Evolutionary conservation across 2,888 invertebrate species (phyloP).

Genomic region (Apamea monoglypha): DNA sequence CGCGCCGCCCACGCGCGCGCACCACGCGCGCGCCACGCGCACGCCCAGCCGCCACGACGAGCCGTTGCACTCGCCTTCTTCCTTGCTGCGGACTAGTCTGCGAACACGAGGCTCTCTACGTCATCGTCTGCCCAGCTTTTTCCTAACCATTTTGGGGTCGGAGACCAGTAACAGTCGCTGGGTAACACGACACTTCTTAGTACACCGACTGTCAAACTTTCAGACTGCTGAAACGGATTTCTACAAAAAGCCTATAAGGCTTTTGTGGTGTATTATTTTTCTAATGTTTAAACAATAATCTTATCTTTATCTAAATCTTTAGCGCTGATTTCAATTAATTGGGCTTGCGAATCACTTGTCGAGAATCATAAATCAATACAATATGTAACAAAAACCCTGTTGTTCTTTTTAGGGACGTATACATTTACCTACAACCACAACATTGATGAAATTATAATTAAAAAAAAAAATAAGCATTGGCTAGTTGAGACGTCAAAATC

Average conservation of each 20-base stretch:
- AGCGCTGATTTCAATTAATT: neutral
- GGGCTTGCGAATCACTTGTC: neutral
- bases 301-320: neutral
- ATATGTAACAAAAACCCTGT: too few species aligned
- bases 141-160: too few species aligned
- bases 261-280: too few species aligned
- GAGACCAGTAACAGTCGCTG: neutral
- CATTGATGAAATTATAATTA: too few species aligned
- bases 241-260: neutral
- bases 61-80: constrained; percentile 39
- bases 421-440: too few species aligned
- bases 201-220: neutral
- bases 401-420: too few species aligned
- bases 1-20: constrained; percentile 78
- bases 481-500: too few species aligned
- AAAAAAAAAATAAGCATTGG: too few species aligned
- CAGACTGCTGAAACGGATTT: neutral
- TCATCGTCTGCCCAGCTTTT: neutral
- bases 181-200: neutral
- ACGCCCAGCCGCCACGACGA: constrained; percentile 59
- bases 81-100: constrained; percentile 65
- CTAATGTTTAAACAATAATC: neutral
- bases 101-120: fast-evolving
- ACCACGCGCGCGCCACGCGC: constrained; percentile 76
- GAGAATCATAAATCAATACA: neutral